Evolutionary conservation across 2,888 invertebrate species (phyloP).

Genomic region (Zhuqinia jingwanae): DNA sequence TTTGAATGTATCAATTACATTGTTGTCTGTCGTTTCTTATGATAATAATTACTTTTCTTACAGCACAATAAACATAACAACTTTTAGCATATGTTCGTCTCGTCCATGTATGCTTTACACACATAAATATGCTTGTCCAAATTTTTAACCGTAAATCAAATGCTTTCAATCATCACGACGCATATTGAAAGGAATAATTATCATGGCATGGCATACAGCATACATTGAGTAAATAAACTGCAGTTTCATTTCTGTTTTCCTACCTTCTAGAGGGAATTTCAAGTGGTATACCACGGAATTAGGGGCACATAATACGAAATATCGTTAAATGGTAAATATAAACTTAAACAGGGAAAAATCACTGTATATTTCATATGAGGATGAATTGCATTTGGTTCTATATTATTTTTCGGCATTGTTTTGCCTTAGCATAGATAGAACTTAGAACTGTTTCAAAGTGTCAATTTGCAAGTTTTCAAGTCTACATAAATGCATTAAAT

Average conservation of each 20-base stretch:
- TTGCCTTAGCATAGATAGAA: neutral
- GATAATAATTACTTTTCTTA: slow-evolving; percentile 6
- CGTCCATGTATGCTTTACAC: neutral
- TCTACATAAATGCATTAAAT: slow-evolving; percentile 1
- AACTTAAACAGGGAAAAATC: too few relatives aligned
- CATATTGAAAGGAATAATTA: neutral
- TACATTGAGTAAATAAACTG: neutral
- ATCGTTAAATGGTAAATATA: too few relatives aligned
- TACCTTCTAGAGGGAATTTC: too few relatives aligned
- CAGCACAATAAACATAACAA: neutral
- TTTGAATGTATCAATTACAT: slow-evolving; percentile 28
- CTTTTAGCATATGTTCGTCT: neutral
- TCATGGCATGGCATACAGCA: neutral
- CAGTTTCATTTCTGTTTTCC: too few relatives aligned
- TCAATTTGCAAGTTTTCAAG: too few relatives aligned
- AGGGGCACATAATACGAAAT: too few relatives aligned
- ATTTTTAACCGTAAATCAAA: neutral
- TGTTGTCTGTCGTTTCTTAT: neutral
- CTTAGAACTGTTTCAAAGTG: neutral
- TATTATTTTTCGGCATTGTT: neutral
- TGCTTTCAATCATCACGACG: neutral
- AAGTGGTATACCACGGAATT: too few relatives aligned
- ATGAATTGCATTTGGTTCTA: neutral
- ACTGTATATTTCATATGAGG: neutral
- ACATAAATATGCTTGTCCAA: neutral